Conservation (phyloP, 1,140 invertebrate species). For the Zaprionus vittiger region DNA sequence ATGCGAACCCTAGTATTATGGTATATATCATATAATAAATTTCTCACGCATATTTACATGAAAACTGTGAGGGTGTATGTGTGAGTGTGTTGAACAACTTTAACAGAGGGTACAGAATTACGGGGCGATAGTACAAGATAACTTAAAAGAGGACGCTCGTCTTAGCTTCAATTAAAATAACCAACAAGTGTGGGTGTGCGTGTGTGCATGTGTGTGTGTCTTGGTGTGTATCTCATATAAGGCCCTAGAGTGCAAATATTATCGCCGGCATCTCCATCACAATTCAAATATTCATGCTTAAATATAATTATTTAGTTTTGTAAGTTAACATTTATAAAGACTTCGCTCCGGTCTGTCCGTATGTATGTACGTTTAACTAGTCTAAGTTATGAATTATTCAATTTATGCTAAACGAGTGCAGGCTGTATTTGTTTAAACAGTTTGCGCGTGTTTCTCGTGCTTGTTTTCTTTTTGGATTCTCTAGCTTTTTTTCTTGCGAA, state of each 20-base stretch:
- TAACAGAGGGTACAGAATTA: slow-evolving; percentile 56
- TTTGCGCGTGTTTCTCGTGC: slow-evolving; percentile 51
- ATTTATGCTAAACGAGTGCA: slow-evolving; percentile 79
- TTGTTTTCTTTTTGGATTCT: slow-evolving; percentile 80
- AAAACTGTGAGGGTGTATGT: slow-evolving; percentile 45
- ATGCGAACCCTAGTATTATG: slow-evolving; percentile 37
- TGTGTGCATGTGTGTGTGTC: slow-evolving; percentile 45
- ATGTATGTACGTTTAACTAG: slow-evolving; percentile 54
- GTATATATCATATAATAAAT: slow-evolving; percentile 17
- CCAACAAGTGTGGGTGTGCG: slow-evolving; percentile 67
- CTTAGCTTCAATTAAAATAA: slow-evolving; percentile 67
- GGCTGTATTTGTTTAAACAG: slow-evolving; percentile 65
- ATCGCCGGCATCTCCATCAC: slow-evolving; percentile 69
- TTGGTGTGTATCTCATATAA: slow-evolving; percentile 76
- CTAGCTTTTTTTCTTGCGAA: slow-evolving; percentile 81
- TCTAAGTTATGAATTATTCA: slow-evolving; percentile 75
- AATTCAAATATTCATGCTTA: slow-evolving; percentile 79
- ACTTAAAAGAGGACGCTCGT: slow-evolving; percentile 48
- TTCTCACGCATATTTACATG: slow-evolving; percentile 62
- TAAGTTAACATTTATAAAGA: slow-evolving; percentile 74
- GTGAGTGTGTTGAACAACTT: slow-evolving; percentile 52
- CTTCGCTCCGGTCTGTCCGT: slow-evolving; percentile 4
- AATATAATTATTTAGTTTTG: slow-evolving; percentile 55
- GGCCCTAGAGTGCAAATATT: slow-evolving; percentile 81
- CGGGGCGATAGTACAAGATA: slow-evolving; percentile 25